Conservation (phyloP, 2,113 vertebrate species). For the Limnothrissa miodon region DNA sequence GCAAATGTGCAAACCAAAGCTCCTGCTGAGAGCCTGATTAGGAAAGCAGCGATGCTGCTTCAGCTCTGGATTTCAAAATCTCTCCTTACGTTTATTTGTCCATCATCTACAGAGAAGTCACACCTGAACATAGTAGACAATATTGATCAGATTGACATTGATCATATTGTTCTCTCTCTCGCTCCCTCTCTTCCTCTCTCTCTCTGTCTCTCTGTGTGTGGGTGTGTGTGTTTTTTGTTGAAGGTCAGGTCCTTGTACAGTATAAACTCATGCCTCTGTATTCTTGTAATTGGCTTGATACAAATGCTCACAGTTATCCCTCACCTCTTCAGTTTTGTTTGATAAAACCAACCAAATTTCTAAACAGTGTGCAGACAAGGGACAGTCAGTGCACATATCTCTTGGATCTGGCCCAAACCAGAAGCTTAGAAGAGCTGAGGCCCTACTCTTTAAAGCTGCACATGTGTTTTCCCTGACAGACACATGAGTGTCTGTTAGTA, state of each 20-base stretch:
- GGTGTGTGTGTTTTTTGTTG: no score
- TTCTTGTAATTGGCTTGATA: not conserved
- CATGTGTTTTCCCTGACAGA: slow-evolving; percentile 15
- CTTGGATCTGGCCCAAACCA: slow-evolving; percentile 8
- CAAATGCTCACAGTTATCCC: not conserved
- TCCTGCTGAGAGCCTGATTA: not conserved
- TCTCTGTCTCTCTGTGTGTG: no score
- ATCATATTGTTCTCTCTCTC: no score
- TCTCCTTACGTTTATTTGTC: not conserved
- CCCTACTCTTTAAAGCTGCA: not conserved
- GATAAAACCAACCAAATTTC: not conserved
- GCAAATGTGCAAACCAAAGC: not conserved
- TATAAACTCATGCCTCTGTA: not conserved
- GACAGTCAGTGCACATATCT: slow-evolving; percentile 30
- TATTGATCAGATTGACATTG: no score
- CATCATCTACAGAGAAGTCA: no score
- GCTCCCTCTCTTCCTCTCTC: no score
- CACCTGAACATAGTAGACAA: no score
- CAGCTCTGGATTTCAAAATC: not conserved
- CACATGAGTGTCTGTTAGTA: slow-evolving; percentile 32
- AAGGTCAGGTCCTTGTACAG: no score
- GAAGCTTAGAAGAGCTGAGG: not conserved
- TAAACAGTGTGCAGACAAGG: slow-evolving; percentile 18
- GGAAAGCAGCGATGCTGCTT: not conserved
- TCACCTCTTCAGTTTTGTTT: not conserved